These are phyloP conservation scores for Chondrilla cf. caribensis DNA, from an alignment of 37 sponge, comb jelly and placozoan species.

Conservation along the genomic window DNA sequence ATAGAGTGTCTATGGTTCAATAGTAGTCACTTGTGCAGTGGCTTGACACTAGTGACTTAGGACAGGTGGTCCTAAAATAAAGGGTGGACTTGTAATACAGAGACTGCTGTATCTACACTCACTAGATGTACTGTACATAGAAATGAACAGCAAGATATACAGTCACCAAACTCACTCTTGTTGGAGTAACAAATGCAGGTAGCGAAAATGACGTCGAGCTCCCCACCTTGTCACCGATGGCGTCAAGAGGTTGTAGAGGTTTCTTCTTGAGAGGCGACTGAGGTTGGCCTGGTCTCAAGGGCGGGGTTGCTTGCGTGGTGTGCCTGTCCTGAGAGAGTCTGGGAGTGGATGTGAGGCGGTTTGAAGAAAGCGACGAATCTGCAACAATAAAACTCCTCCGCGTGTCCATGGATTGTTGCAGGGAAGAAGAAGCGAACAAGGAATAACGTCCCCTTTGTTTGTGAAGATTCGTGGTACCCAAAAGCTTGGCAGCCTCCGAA, in stretches of 20 bases:
- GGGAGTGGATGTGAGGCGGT: neutral
- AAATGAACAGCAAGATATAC: no score
- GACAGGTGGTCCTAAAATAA: no score
- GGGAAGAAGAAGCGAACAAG: neutral
- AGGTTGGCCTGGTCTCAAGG: no score
- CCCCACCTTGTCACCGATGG: neutral
- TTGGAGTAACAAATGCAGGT: constrained; percentile 8
- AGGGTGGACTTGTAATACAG: no score
- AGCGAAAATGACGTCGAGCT: neutral
- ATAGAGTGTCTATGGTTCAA: no score
- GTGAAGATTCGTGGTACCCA: no score
- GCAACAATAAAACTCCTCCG: neutral
- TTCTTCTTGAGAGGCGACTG: neutral
- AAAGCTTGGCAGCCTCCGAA: no score
- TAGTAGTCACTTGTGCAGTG: no score
- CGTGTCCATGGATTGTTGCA: neutral
- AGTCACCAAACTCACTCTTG: neutral
- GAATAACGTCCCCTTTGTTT: neutral
- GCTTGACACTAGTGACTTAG: no score
- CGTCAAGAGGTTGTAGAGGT: neutral
- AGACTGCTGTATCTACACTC: no score
- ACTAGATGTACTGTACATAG: no score
- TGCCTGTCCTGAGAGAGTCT: constrained; percentile 7
- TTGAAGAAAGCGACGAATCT: neutral
- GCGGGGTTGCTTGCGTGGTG: neutral